phyloP scores from a whole-genome alignment of 2,797 vertebrate species.

The Eidolon dupreanum region DNA sequence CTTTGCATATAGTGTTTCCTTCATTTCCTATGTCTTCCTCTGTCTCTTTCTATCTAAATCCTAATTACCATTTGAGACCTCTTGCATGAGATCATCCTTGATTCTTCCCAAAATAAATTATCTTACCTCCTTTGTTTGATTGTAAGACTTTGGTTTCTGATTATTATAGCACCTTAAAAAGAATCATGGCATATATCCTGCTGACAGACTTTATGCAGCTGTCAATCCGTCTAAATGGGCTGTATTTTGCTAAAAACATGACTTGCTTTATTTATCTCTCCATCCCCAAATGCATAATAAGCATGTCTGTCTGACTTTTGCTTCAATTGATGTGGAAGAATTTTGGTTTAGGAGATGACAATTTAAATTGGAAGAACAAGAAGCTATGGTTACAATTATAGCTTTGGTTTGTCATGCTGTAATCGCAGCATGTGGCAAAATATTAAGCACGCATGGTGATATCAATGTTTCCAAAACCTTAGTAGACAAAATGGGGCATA shows the following conservation, averaged over 20 bases:
- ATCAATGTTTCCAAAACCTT: conserved; percentile 26
- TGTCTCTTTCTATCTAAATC: neutral
- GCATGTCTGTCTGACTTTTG: conserved; percentile 21
- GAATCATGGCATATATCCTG: neutral
- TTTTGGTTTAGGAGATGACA: conserved; percentile 59
- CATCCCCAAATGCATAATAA: neutral
- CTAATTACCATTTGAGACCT: neutral
- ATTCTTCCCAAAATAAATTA: neutral
- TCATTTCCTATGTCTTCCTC: neutral
- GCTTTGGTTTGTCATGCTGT: conserved; percentile 46
- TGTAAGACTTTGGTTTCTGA: neutral
- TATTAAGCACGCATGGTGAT: neutral
- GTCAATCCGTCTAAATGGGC: neutral
- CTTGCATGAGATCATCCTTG: neutral
- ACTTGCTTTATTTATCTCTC: conserved; percentile 36
- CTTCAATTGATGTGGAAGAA: conserved; percentile 46
- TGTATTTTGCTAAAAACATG: neutral
- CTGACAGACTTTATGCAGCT: neutral
- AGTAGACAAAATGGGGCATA: neutral
- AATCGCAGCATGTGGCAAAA: neutral
- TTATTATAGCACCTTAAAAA: neutral
- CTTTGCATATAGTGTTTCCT: neutral
- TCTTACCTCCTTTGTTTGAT: neutral
- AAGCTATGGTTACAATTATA: conserved; percentile 22
- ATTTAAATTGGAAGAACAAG: conserved; percentile 53